Evolutionary conservation across 1,140 invertebrate species (phyloP), one percentile per base, ranked within the genome.

Genomic region (Caenorhabditis brenneri): DNA sequence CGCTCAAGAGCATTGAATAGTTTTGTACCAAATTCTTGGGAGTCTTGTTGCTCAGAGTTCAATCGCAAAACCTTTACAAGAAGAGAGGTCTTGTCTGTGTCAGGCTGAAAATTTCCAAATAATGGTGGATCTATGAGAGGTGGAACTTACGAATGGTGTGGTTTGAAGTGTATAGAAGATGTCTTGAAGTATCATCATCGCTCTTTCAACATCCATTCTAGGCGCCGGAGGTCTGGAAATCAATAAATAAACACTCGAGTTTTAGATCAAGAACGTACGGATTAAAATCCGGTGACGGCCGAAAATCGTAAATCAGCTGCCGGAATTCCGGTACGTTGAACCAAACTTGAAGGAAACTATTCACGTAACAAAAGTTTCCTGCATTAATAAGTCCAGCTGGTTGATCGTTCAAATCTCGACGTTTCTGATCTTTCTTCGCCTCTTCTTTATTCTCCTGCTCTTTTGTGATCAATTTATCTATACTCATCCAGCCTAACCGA

Each of bases 21-120:
- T 10, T 88, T 81, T 27, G 86, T 80, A 2, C 86, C 88, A 74
- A 90, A 90, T 49, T 91, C 89, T 31, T 90, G 87, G 9, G 90
- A 90, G 81, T 89, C 89, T n/a, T 90, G 89, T 74, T 89, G 89
- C 48, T 89, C 82, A 65, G 90, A 86, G 31, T 87, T 83, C n/a
- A 90, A 55, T 1, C 84, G 81, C 6, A 89, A 69, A 2, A 89
- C 49, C 24, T 88, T 55, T 5, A 60, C 87, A 12, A 89, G 81
- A 31, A 15, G 12, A 0, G 80, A 6, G 29, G 51, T 82, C 16
- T 65, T 53, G 12, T 33, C 33, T 19, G 46, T 48, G 3, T 79
- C 65, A 19, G 79, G 46, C 65, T 83, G 48, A 31, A 69, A 87
- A n/a, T 31, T 53, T 12, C 7, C 80, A 24, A 48, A 12, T 29